Conservation (phyloP, 2,888 invertebrate species). For the Colostygia pectinataria region DNA sequence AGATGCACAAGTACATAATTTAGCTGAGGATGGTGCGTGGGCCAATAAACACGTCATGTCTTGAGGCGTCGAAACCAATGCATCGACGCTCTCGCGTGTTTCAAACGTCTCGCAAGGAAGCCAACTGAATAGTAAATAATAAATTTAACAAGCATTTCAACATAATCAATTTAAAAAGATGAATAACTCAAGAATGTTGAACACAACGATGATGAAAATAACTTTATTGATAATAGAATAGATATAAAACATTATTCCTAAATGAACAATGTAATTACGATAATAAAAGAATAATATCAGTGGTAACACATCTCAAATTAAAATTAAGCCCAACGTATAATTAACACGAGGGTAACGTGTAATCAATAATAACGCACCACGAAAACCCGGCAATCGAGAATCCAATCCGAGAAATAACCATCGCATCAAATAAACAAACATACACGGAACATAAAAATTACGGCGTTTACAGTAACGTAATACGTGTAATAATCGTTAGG, state of each 20-base stretch:
- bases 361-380: conserved; percentile 73
- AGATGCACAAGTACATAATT: conserved; percentile 35
- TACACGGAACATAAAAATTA: conserved; percentile 62
- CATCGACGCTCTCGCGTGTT: conserved; percentile 49
- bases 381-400: conserved; percentile 55
- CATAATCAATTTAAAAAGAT: conserved; percentile 53
- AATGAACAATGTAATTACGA: conserved; percentile 42
- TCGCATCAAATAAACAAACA: conserved; percentile 73
- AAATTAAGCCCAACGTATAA: conserved; percentile 69
- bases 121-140: conserved; percentile 69
- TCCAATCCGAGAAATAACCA: conserved; percentile 63
- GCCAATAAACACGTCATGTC: conserved; percentile 65
- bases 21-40: conserved; percentile 38
- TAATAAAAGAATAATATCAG: conserved; percentile 42
- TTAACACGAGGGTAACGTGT: conserved; percentile 68
- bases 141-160: conserved; percentile 64
- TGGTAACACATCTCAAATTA: conserved; percentile 57
- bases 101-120: conserved; percentile 64
- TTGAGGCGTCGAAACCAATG: conserved; percentile 61
- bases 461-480: conserved; percentile 72
- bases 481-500: conserved; percentile 74
- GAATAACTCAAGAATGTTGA: background rate
- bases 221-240: conserved; percentile 27
- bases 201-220: background rate
- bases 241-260: conserved; percentile 28